Evolutionary conservation across 2,888 invertebrate species (phyloP).

Genomic region (Melieria picta): DNA sequence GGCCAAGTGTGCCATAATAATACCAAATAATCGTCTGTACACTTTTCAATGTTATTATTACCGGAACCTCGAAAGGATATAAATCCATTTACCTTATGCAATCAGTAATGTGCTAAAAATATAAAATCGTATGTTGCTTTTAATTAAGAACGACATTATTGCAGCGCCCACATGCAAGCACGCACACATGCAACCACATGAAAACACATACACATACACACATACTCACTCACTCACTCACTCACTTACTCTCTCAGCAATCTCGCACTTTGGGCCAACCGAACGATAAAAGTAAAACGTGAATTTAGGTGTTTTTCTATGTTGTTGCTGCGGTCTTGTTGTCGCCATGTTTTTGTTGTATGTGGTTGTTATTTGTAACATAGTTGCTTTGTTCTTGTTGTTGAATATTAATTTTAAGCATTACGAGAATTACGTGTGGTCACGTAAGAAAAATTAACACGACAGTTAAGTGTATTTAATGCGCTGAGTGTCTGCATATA

Average conservation of each 20-base stretch:
- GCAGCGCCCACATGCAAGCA: neutral
- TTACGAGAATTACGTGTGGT: slow-evolving; percentile 32
- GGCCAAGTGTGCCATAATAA: too few relatives aligned
- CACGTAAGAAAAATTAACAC: slow-evolving; percentile 39
- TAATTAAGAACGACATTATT: neutral
- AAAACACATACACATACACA: too few relatives aligned
- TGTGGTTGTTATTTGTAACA: neutral
- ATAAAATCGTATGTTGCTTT: neutral
- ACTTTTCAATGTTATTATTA: too few relatives aligned
- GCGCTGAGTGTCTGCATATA: neutral
- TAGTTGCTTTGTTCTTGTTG: slow-evolving; percentile 9
- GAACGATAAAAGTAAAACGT: neutral
- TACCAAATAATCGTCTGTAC: too few relatives aligned
- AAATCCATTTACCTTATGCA: too few relatives aligned
- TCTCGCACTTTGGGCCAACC: neutral
- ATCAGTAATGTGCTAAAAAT: neutral
- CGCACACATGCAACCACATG: too few relatives aligned
- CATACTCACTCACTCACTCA: too few relatives aligned
- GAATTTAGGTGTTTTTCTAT: neutral
- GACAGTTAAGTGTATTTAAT: slow-evolving; percentile 32
- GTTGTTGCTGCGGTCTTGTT: neutral
- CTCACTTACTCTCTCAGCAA: too few relatives aligned
- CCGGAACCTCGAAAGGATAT: too few relatives aligned
- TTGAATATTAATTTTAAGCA: slow-evolving; percentile 28
- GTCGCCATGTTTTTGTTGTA: neutral